These are phyloP conservation scores for Haplochromis vanheusdeni DNA, from an alignment of 2,113 vertebrate species.

Conservation along the genomic window DNA sequence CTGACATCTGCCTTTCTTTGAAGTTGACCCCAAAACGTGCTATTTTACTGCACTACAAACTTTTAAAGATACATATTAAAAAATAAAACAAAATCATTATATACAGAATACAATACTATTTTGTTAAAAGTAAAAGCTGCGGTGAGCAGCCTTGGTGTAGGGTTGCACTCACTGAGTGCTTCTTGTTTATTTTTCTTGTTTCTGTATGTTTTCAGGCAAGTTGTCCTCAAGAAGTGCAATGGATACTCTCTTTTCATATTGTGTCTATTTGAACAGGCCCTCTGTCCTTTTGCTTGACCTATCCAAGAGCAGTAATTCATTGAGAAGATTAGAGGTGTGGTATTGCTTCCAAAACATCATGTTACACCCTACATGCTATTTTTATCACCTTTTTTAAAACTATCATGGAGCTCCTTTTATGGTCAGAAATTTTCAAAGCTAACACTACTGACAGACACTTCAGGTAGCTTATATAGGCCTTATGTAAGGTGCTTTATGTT, in stretches of 20 bases:
- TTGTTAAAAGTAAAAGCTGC: background rate
- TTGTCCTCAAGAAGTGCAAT: background rate
- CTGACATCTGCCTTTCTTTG: background rate
- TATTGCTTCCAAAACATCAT: background rate
- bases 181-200: background rate
- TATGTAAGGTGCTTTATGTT: background rate
- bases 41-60: background rate
- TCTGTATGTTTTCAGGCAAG: background rate
- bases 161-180: background rate
- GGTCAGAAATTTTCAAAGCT: background rate
- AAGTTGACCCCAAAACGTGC: accelerated
- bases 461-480: background rate
- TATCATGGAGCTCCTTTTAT: background rate
- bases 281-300: background rate
- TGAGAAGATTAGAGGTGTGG: background rate
- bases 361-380: background rate
- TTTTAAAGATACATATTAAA: background rate
- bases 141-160: background rate
- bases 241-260: background rate
- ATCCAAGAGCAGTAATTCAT: background rate
- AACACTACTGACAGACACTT: background rate
- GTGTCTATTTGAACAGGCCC: background rate
- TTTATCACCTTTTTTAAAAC: background rate
- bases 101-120: too few relatives aligned
- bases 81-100: background rate